phyloP scores from a whole-genome alignment of 2,888 invertebrate genomes.

The Dascillus cervinus region DNA sequence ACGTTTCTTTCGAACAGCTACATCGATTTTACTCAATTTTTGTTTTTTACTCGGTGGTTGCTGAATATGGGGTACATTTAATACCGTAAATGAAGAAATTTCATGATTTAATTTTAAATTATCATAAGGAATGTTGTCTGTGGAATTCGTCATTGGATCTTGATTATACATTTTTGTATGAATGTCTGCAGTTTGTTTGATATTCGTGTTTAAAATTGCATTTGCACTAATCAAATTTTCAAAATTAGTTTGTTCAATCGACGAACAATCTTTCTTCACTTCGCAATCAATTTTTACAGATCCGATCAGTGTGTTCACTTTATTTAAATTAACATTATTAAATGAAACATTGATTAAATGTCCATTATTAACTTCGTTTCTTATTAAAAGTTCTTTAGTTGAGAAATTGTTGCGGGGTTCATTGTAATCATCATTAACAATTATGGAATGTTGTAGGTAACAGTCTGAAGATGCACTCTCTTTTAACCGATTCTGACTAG shows the following conservation, averaged over 20 bases:
- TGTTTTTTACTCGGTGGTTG: constrained; percentile 29
- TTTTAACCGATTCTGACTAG: constrained; percentile 28
- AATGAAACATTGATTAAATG: constrained; percentile 11
- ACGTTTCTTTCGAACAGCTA: constrained; percentile 35
- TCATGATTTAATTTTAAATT: constrained; percentile 2
- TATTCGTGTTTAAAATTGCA: constrained; percentile 1
- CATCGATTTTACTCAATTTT: constrained; percentile 40
- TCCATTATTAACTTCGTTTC: constrained; percentile 11
- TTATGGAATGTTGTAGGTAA: constrained; percentile 21
- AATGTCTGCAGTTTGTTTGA: background rate
- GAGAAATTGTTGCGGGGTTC: constrained; percentile 4
- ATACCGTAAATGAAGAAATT: constrained; percentile 24
- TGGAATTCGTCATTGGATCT: constrained; percentile 4
- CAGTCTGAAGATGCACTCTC: constrained; percentile 15
- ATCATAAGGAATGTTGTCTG: constrained; percentile 1
- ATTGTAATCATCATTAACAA: background rate
- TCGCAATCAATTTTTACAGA: background rate
- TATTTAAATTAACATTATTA: constrained; percentile 7
- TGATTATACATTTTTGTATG: constrained; percentile 2
- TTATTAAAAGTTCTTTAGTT: constrained; percentile 10
- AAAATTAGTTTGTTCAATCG: constrained; percentile 3
- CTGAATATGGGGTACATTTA: constrained; percentile 35
- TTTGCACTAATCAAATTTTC: constrained; percentile 3
- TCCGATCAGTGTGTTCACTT: constrained; percentile 8
- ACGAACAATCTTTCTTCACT: background rate